Evolutionary conservation across 2,888 invertebrate species (phyloP).

Genomic region (Micoletzkya japonica): DNA sequence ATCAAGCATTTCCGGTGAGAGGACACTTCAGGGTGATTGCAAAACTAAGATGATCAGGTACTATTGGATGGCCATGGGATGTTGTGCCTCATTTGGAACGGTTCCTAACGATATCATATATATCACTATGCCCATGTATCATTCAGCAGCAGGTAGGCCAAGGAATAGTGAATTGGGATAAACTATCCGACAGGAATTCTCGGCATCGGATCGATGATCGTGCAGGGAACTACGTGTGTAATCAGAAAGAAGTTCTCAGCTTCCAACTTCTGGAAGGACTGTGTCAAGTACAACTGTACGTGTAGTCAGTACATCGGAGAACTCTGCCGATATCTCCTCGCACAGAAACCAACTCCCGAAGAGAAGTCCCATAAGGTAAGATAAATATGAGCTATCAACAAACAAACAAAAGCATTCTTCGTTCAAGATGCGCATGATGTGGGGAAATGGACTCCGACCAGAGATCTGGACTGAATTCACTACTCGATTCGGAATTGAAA

Average conservation of each 20-base stretch:
- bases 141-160: conserved; percentile 83
- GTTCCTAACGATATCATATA: conserved; percentile 78
- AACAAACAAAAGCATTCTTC: no score
- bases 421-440: conserved; percentile 73
- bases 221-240: conserved; percentile 76
- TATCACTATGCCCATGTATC: conserved; percentile 89
- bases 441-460: conserved; percentile 88
- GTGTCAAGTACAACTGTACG: conserved; percentile 50
- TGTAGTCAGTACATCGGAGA: conserved; percentile 68
- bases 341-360: conserved; percentile 65
- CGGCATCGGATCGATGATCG: conserved; percentile 44
- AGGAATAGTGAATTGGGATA: not conserved
- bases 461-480: conserved; percentile 91
- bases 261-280: conserved; percentile 78
- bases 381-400: not conserved
- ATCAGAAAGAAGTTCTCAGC: conserved; percentile 91
- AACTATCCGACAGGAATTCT: conserved; percentile 32
- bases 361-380: conserved; percentile 66
- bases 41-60: conserved; percentile 30
- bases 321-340: conserved; percentile 68
- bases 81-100: conserved; percentile 44
- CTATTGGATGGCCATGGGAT: conserved; percentile 52
- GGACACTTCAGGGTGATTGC: not conserved
- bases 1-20: conserved; percentile 80
- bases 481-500: conserved; percentile 80